Evolutionary conservation across 92 coral and sea anemone genomes (phyloP), one percentile per base, ranked within the genome.

Genomic region (Porites rus): DNA sequence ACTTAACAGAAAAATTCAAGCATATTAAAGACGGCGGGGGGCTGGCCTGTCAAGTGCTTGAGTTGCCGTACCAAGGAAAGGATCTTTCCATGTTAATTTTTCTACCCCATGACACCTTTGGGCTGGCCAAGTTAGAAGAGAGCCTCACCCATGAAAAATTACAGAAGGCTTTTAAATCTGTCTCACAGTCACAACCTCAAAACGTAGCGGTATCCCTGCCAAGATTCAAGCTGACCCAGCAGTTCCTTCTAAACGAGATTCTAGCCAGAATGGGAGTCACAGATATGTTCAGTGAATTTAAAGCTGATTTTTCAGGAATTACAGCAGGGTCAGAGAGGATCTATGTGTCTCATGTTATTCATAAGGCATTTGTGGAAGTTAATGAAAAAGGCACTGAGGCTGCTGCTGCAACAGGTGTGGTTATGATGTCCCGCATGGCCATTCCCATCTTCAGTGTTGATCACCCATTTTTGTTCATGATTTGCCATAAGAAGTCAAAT

Each of bases 341-440:
- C 13, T 85, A 76, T 84, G 97, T 96, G 51, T 90, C 98, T n/a
- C 75, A 92, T 13, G 94, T 92, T 4, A 68, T 89, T 59, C 98
- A 94, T 82, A 89, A 94, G 82, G 98, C 98, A 14, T 92, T 94
- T 82, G 96, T 96, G 54, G 98, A 94, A 71, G 94, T 96, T 10
- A 94, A 92, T 72, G 97, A 96, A 71, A 88, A 96, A 66, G 97
- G 98, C 4, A 94, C 98, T 53, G 98, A 96, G 67, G 96, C 98
- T 0, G 97, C 98, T 0, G 97, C 98, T 14, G 98, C 98, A 0
- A 92, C 96, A 31, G 46, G 0, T 38, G 46, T 38, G 46, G 46
- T 73, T 18, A 84, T 93, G 89, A 87, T 64, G 78, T 46, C 84
- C 13, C 76, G 72, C 72, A 8, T 93, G 9, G 50, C 20, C 54